Base-by-base conservation (phyloP, 1,140 invertebrate genomes). In the Euborellia annulipes region DNA sequence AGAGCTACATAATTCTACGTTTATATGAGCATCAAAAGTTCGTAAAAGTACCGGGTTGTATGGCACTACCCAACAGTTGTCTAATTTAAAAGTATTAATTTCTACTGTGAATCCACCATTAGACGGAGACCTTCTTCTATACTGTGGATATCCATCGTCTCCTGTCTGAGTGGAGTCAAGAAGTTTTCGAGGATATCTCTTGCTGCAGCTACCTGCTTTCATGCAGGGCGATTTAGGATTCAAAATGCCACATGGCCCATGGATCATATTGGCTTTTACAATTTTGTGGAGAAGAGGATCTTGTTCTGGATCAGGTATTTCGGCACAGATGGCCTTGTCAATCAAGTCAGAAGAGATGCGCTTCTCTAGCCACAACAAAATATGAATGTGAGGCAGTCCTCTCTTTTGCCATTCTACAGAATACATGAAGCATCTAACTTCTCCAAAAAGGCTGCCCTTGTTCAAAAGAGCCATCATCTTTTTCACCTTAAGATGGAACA, bases 341-440 rank as follows among this genome's bases (percentile, higher is more conserved):
- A 56, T 55, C 47, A 52, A 16, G 42, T 55, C 38, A 32, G 47
- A 32, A 9, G 2, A 17, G 11, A 52, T 55, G 52, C 49, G 50
- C 13, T 53, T 37, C 3, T 20, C 22, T 38, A 60, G 50, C 40
- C 54, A 60, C 8, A 69, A 27, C 9, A 69, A 50, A 36, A 69
- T 59, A 50, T 70, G 68, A 2, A 50, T 55, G 57, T 70, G 69
- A 1, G 67, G 65, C 20, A 71, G 50, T 7, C 68, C 65, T 48
- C 65, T 54, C 52, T 72, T 71, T 54, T 71, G 68, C 50, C 61
- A 71, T 52, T 72, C 66, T 14, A 68, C 54, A 17, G 57, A 50
- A 47, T 63, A 63, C 48, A 66, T 52, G 23, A 52, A 58, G 21
- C 60, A 61, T n/a, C 46, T 22, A 30, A 54, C 48, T 32, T 50